Evolutionary conservation across 2,888 invertebrate species (phyloP).

Genomic region (Lumbricus terrestris): DNA sequence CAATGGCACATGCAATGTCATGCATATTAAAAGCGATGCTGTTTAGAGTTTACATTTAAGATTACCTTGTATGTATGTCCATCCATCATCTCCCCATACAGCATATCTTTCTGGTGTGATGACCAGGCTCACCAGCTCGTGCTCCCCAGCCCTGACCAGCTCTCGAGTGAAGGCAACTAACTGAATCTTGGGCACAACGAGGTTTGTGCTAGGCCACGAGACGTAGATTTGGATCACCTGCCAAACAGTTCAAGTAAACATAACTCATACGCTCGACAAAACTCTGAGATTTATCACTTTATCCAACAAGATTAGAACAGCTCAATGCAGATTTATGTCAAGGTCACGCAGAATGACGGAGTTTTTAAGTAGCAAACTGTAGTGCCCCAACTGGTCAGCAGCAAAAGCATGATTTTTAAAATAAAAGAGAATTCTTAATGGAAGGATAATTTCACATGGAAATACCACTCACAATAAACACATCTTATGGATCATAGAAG

Average conservation of each 20-base stretch:
- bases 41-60: not conserved
- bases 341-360: not conserved
- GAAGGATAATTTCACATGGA: too few species aligned
- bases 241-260: not conserved
- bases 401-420: too few species aligned
- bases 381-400: too few species aligned
- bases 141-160: not conserved
- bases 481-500: too few species aligned
- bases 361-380: not conserved
- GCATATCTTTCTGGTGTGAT: slow-evolving; percentile 43
- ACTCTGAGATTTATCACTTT: not conserved
- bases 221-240: slow-evolving; percentile 52
- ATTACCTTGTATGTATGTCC: slow-evolving; percentile 26
- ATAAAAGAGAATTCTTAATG: too few species aligned
- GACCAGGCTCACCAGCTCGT: slow-evolving; percentile 35
- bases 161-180: slow-evolving; percentile 44
- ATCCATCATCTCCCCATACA: slow-evolving; percentile 44
- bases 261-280: not conserved
- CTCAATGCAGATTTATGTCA: not conserved
- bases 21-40: not conserved
- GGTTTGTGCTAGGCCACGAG: slow-evolving; percentile 43
- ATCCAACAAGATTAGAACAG: not conserved
- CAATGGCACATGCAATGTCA: too few species aligned
- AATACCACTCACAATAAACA: too few species aligned
- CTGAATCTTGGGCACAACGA: slow-evolving; percentile 43